Evolutionary conservation across 2,888 invertebrate genomes (phyloP), one percentile per base, ranked within the genome.

Genomic region (Drosophila acutilabella): DNA sequence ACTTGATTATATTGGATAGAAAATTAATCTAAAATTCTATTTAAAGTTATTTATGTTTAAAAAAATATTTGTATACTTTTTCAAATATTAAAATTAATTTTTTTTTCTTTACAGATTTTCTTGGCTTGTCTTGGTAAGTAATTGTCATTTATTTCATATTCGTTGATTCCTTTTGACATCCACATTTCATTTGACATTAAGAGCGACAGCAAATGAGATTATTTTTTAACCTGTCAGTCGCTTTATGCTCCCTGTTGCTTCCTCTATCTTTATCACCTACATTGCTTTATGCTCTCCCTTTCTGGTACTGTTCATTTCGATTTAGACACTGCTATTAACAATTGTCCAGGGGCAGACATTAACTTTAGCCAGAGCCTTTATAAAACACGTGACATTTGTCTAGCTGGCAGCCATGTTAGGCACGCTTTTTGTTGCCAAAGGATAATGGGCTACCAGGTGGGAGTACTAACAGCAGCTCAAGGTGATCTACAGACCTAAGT

Each of bases 381-480:
- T 45, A 42, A 14, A 66, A 60, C 71, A 71, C 70, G 81, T 66
- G 87, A 86, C 83, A 86, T 86, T 83, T 79, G 80, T 83, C 84
- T 79, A 68, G 83, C 66, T 64, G 68, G 71, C 73, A 62, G 65
- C 42, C 42, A 45, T n/a, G 58, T 83, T 83, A 61, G 77, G 26
- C 64, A 80, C 71, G 86, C 81, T 72, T 77, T 68, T 83, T 79
- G 81, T 76, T 79, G 74, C 52, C 74, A 69, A 79, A 81, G 83
- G 84, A 86, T 83, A 86, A 86, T 86, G 84, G 84, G 69, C 81
- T 73, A 61, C 84, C 84, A 81, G 87, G 83, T 83, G 87, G 83
- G 83, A 67, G 83, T 67, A 71, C 70, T 72, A 59, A 81, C 64
- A 62, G 81, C 69, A 66, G 80, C 53, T 70, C 80, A 70, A 80